Percentiles rank a stretch among this genome's conserved stretches.
phyloP scores from a whole-genome alignment of 2,797 vertebrate genomes.

The Tapera naevia region DNA sequence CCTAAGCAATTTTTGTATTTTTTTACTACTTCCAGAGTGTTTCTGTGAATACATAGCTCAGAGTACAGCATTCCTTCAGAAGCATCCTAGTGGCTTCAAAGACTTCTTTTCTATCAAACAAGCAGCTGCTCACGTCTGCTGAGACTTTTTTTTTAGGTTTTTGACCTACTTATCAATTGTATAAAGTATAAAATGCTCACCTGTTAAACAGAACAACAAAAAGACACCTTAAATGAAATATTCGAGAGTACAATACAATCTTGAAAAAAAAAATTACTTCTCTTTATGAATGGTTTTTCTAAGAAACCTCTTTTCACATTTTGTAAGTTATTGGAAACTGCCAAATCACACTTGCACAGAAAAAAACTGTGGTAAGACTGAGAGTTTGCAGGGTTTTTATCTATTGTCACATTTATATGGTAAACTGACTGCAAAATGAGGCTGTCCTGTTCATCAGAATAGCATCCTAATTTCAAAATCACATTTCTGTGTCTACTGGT shows the following conservation, averaged over 20 bases:
- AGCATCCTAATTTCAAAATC: not conserved
- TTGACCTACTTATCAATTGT: not conserved
- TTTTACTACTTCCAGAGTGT: not conserved
- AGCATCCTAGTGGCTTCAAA: not conserved
- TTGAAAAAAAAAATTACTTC: not conserved
- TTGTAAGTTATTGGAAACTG: not conserved
- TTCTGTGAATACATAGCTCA: not conserved
- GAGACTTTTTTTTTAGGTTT: not conserved
- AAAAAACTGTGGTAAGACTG: not conserved
- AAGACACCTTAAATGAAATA: not conserved
- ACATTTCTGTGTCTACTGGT: not conserved
- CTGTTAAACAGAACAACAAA: not conserved
- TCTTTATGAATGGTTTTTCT: not conserved
- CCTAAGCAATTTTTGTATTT: not conserved
- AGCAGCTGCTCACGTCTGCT: not conserved
- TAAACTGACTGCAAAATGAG: not conserved
- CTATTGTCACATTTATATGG: not conserved
- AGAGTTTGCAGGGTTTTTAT: not conserved
- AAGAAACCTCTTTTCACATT: not conserved
- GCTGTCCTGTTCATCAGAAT: not conserved
- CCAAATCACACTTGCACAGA: not conserved
- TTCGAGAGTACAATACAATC: not conserved
- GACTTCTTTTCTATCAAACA: not conserved
- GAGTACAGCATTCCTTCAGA: not conserved
- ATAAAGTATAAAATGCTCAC: not conserved